Percentiles rank a stretch among this genome's conserved stretches.
Conservation (phyloP, 2,888 invertebrate species). For the Andrena dorsata region DNA sequence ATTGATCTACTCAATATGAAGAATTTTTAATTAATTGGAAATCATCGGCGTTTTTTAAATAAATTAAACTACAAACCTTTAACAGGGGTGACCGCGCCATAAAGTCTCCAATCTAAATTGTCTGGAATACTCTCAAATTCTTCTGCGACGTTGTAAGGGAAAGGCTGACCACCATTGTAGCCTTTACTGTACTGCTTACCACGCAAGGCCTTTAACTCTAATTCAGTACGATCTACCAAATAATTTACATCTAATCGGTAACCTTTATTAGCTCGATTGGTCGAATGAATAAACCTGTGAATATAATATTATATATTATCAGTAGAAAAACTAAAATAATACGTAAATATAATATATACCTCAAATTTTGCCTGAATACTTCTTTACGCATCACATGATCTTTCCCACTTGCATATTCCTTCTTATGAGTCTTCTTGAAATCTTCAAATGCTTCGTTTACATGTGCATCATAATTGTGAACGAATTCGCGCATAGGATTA, state of each 20-base stretch:
- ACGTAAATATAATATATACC: slow-evolving; percentile 85
- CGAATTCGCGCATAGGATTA: slow-evolving; percentile 97
- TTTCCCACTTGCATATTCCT: slow-evolving; percentile 87
- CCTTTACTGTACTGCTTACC: slow-evolving; percentile 88
- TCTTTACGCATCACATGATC: slow-evolving; percentile 91
- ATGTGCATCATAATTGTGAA: slow-evolving; percentile 90
- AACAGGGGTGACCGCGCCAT: slow-evolving; percentile 97
- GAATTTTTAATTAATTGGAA: neutral
- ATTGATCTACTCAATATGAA: slow-evolving; percentile 90
- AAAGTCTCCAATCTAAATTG: slow-evolving; percentile 95
- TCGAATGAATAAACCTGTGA: slow-evolving; percentile 91
- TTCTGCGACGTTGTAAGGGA: slow-evolving; percentile 89
- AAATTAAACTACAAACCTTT: slow-evolving; percentile 88
- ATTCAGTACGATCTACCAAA: slow-evolving; percentile 92
- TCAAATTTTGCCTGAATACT: slow-evolving; percentile 94
- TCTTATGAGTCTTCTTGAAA: slow-evolving; percentile 91
- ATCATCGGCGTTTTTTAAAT: neutral
- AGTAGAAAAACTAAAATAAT: neutral
- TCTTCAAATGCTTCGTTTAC: slow-evolving; percentile 91
- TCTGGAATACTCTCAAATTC: slow-evolving; percentile 88
- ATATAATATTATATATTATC: slow-evolving; percentile 21
- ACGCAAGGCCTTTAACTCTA: slow-evolving; percentile 91
- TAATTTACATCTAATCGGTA: slow-evolving; percentile 94
- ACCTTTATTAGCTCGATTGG: slow-evolving; percentile 91
- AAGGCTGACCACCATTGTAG: slow-evolving; percentile 92